Conservation (phyloP, 1,140 invertebrate genomes). For the Calliopsis andreniformis region DNA sequence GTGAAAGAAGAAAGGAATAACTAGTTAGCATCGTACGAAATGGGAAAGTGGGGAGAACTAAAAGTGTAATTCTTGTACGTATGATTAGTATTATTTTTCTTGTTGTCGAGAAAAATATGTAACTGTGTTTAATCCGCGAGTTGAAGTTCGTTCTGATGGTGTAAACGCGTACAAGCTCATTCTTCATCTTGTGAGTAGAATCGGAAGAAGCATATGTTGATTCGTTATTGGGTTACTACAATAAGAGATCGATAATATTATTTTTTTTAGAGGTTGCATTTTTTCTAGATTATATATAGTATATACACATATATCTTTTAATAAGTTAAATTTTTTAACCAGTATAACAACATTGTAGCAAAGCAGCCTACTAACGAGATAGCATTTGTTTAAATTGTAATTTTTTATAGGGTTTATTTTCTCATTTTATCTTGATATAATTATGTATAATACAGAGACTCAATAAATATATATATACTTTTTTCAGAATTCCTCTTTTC, state of each 20-base stretch:
- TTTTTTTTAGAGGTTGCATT: conserved; percentile 50
- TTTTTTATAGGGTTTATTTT: conserved; percentile 40
- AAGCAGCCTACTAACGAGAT: conserved; percentile 43
- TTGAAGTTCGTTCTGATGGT: conserved; percentile 17
- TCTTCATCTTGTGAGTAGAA: conserved; percentile 13
- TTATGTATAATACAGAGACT: conserved; percentile 61
- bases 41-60: neutral
- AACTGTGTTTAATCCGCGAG: conserved; percentile 11
- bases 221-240: conserved; percentile 25
- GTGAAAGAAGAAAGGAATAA: neutral
- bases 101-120: conserved; percentile 33
- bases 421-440: conserved; percentile 59
- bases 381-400: conserved; percentile 48
- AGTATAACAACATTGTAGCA: neutral
- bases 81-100: conserved; percentile 46
- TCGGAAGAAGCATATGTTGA: conserved; percentile 12
- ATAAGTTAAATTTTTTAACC: conserved; percentile 38
- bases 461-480: conserved; percentile 66
- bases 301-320: conserved; percentile 31
- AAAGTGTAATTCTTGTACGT: conserved; percentile 34
- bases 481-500: conserved; percentile 55
- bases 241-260: conserved; percentile 28
- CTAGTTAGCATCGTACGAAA: conserved; percentile 3
- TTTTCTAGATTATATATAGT: conserved; percentile 33
- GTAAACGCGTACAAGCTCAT: conserved; percentile 39